A percentile compares a stretch with the other conserved stretches of the same genome.
These are phyloP conservation scores for Scortum barcoo DNA, from an alignment of 2,113 vertebrate genomes.

Conservation along the genomic window DNA sequence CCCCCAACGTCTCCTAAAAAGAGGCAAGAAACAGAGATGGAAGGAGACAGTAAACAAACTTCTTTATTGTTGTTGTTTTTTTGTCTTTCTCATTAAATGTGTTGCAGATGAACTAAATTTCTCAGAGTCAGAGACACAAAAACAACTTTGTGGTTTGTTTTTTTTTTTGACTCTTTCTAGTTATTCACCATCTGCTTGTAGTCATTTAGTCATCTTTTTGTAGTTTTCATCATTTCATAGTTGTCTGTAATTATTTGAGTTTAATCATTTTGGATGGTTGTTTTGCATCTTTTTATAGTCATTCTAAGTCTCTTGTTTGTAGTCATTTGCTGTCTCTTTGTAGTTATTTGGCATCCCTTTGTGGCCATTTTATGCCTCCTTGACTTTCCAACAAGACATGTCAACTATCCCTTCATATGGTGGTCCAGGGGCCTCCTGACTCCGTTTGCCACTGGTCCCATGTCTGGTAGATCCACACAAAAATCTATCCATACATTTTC, in stretches of 20 bases:
- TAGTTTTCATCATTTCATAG: background rate
- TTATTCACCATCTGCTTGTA: background rate
- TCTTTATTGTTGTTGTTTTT: background rate
- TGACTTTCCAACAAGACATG: too few relatives aligned
- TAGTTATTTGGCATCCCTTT: background rate
- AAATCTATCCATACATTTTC: conserved; percentile 1
- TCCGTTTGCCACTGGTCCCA: too few relatives aligned
- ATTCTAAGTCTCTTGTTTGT: background rate
- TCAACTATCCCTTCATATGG: background rate
- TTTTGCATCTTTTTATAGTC: background rate
- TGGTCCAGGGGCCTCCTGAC: background rate
- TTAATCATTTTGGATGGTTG: too few relatives aligned
- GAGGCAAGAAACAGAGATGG: background rate
- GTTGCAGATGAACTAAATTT: background rate
- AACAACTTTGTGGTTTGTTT: too few relatives aligned
- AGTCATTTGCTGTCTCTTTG: background rate
- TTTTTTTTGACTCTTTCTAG: background rate
- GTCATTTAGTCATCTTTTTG: background rate
- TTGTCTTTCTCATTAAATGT: background rate
- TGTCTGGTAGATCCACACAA: background rate
- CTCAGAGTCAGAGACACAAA: background rate
- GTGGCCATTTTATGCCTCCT: background rate
- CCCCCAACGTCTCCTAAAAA: background rate
- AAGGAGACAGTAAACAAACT: background rate
- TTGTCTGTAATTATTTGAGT: background rate